Percentiles rank a stretch among this genome's conserved stretches.
phyloP scores from a whole-genome alignment of 2,888 invertebrate genomes.

The Ceriagrion tenellum region DNA sequence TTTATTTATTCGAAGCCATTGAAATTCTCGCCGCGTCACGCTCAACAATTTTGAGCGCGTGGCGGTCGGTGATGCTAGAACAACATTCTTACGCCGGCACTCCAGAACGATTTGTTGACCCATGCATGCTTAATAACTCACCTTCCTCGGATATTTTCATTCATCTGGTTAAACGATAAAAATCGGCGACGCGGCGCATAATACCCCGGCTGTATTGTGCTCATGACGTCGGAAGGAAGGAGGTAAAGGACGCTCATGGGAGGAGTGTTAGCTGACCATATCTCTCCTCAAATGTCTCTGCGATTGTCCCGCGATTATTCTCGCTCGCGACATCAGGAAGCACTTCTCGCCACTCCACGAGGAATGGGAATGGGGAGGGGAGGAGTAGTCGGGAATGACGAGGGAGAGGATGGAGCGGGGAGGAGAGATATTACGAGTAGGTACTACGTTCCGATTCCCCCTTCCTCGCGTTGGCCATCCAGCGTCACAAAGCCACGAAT shows the following conservation, averaged over 20 bases:
- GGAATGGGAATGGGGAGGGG: background rate
- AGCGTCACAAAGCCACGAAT: constrained; percentile 48
- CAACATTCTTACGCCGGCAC: background rate
- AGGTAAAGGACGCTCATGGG: constrained; percentile 5
- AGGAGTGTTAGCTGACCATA: constrained; percentile 40
- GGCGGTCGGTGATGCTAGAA: background rate
- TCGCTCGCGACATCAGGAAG: constrained; percentile 33
- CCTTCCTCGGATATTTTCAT: constrained; percentile 19
- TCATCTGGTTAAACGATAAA: background rate
- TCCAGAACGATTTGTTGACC: background rate
- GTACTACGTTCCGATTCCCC: background rate
- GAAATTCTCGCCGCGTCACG: background rate
- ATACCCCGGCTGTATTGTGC: background rate
- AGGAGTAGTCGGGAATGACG: background rate
- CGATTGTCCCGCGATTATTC: constrained; percentile 17
- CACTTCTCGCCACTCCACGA: constrained; percentile 30
- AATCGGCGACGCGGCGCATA: background rate
- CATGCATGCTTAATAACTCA: constrained; percentile 7
- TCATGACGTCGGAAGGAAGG: constrained; percentile 8
- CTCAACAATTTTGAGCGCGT: background rate
- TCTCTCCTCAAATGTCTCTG: constrained; percentile 21
- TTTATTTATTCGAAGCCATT: background rate
- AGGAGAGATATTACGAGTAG: background rate
- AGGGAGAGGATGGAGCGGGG: background rate
- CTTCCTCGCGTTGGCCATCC: background rate